Conservation (phyloP, 2,888 invertebrate genomes). For the Limnephilus marmoratus region DNA sequence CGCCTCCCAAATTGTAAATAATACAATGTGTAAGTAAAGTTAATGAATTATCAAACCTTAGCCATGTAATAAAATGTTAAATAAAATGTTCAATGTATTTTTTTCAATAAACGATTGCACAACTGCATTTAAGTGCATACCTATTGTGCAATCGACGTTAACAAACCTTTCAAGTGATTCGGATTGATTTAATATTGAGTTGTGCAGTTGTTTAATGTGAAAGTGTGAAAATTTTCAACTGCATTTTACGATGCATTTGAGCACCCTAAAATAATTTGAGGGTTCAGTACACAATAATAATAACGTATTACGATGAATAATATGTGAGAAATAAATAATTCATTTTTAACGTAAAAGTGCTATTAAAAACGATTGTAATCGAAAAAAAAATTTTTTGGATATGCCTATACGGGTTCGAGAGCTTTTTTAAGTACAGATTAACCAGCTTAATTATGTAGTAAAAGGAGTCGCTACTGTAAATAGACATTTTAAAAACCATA, state of each 20-base stretch:
- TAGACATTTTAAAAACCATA: not conserved
- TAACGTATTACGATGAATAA: not conserved
- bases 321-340: not conserved
- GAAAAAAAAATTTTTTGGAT: too few relatives aligned
- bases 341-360: not conserved
- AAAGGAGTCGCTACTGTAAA: not conserved
- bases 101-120: not conserved
- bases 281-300: not conserved
- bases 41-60: too few relatives aligned
- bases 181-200: not conserved
- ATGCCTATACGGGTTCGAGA: not conserved
- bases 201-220: not conserved
- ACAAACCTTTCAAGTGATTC: not conserved
- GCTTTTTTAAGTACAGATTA: not conserved
- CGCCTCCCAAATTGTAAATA: not conserved
- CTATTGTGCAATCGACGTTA: not conserved
- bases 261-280: not conserved
- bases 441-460: not conserved
- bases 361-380: too few relatives aligned
- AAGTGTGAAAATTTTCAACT: not conserved
- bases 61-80: not conserved
- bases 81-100: not conserved
- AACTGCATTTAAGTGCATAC: not conserved
- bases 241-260: not conserved
- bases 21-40: not conserved